Percentiles rank a stretch among this genome's conserved stretches.
Evolutionary conservation across 30 jellyfish, hydroid and myxozoan species (phyloP).

Genomic region (Aurelia aurita complex sp. Pacific): DNA sequence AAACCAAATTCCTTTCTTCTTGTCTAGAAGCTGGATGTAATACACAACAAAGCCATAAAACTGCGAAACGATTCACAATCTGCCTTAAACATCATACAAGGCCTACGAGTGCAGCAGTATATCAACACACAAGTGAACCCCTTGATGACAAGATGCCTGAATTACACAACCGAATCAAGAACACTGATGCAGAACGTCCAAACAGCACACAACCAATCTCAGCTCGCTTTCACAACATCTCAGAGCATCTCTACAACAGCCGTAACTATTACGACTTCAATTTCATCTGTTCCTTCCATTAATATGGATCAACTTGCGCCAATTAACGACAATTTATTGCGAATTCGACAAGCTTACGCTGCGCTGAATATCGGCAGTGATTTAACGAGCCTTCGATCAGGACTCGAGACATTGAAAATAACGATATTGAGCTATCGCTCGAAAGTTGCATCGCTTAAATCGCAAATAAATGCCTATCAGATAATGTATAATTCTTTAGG

Average conservation of each 20-base stretch:
- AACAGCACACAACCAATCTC: slow-evolving; percentile 32
- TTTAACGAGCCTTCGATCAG: slow-evolving; percentile 32
- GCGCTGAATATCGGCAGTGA: slow-evolving; percentile 49
- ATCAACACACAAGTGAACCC: slow-evolving; percentile 41
- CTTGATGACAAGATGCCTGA: slow-evolving; percentile 48
- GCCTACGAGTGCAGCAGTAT: slow-evolving; percentile 52
- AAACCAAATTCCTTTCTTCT: too few relatives aligned
- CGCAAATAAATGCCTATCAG: slow-evolving; percentile 25
- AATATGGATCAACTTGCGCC: slow-evolving; percentile 49
- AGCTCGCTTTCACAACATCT: slow-evolving; percentile 30
- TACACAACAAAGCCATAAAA: slow-evolving; percentile 26
- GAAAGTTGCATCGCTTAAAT: slow-evolving; percentile 17
- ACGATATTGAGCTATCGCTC: slow-evolving; percentile 24
- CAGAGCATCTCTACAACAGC: slow-evolving; percentile 16
- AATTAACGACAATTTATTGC: slow-evolving; percentile 30
- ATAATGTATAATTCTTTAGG: slow-evolving; percentile 18
- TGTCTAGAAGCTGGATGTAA: slow-evolving; percentile 35
- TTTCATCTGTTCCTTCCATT: slow-evolving; percentile 33
- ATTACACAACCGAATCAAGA: slow-evolving; percentile 40
- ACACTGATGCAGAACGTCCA: neutral
- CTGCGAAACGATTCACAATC: slow-evolving; percentile 41
- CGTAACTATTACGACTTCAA: slow-evolving; percentile 2
- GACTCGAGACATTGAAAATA: slow-evolving; percentile 18
- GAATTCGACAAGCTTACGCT: slow-evolving; percentile 38
- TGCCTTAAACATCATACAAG: slow-evolving; percentile 33